Evolutionary conservation across 2,113 vertebrate species (phyloP), one percentile per base, ranked within the genome.

Genomic region (Oxyura jamaicensis): DNA sequence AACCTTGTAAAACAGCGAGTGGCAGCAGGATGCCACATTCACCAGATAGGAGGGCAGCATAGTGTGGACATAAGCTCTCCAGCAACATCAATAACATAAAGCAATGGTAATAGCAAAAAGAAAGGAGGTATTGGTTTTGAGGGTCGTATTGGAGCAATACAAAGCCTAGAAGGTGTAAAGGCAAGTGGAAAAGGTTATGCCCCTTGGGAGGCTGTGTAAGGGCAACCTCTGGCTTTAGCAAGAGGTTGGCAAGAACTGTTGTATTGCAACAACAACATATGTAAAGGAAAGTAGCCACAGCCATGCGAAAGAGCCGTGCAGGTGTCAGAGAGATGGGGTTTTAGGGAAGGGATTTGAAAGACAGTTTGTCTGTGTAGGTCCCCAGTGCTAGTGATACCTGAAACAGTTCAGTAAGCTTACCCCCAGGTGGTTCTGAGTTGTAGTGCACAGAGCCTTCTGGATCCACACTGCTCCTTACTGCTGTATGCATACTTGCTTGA

Each of bases 181-280:
- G 22, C 0, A 1, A 56, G 33, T 4, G 35, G 41, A 69, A 77
- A 7, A 42, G 33, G 20, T 28, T 68, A 58, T 77, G 65, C 41
- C 29, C 17, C 59, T 78, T 52, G 0, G 0, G 33, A 22, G 60
- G 59, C 23, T 23, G 20, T 3, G 0, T 28, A 58, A 77, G 41
- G 62, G 42, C 46, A 78, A 46, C 21, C 14, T 62, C 66, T 46
- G 53, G 13, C 36, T 81, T 52, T 33, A 48, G 36, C 25, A 86
- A 68, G 67, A 87, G 16, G 10, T 19, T 52, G 42, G 55, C 29
- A 66, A 20, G 16, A 75, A 33, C 31, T 22, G 22, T n/a, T 13
- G 6, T 36, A 29, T 0, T 2, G 35, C 46, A 56, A 16, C 0
- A 56, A 16, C 0, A 36, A 41, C 39, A 15, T 6, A 5, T 12